phyloP scores from a whole-genome alignment of 1,140 invertebrate species.

The Agrypnia vestita region DNA sequence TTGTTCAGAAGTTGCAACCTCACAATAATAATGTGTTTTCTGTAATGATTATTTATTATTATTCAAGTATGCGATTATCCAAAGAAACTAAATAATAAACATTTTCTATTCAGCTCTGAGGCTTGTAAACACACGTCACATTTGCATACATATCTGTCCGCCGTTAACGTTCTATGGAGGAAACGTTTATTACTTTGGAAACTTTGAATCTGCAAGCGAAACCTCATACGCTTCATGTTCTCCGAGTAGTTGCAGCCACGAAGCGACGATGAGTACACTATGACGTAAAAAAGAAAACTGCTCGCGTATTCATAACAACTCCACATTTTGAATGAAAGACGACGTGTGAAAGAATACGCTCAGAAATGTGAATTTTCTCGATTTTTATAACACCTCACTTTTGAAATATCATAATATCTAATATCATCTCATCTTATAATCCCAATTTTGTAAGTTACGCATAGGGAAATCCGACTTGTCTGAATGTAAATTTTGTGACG shows the following conservation, averaged over 20 bases:
- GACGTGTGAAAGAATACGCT: not conserved
- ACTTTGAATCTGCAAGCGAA: conserved; percentile 5
- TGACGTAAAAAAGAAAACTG: not conserved
- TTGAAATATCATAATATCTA: no score
- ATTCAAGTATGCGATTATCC: no score
- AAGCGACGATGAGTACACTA: not conserved
- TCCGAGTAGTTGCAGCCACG: not conserved
- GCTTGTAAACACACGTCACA: not conserved
- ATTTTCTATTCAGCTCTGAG: no score
- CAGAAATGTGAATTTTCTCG: conserved; percentile 1
- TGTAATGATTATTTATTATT: no score
- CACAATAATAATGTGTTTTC: no score
- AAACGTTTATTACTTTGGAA: conserved; percentile 25
- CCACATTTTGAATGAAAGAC: conserved; percentile 26
- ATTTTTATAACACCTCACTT: no score
- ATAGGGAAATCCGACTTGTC: no score
- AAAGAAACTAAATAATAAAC: no score
- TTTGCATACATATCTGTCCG: conserved; percentile 8
- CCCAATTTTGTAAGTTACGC: no score
- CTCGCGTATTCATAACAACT: not conserved
- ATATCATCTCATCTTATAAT: no score
- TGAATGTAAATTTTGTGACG: no score
- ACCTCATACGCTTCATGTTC: not conserved
- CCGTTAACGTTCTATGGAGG: not conserved
- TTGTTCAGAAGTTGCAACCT: no score